Base-by-base conservation (phyloP, 2,113 vertebrate species). In the Arvicanthis niloticus region DNA sequence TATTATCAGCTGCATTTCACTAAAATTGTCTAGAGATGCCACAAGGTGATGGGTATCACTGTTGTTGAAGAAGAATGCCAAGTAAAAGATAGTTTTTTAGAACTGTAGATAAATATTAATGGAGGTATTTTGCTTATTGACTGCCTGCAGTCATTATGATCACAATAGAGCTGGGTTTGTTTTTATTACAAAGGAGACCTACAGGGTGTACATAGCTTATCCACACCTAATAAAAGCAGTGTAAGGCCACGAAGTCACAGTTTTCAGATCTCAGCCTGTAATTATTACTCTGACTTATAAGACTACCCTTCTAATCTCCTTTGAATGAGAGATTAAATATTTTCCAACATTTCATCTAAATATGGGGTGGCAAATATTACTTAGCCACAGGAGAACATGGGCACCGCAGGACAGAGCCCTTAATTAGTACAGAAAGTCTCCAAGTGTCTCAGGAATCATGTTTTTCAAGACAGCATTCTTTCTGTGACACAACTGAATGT, bases 301-400 rank as follows among this genome's bases (percentile, higher is more conserved):
- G 37, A 11, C 67, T 70, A 24, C 3, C 72, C 13, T 76, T 60
- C 86, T 91, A 68, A 42, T 89, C 34, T 2, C 19, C 34, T 58
- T 7, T 88, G 12, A 62, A 62, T 72, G 42, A 60, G 15, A 31
- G 1, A 72, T 34, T 68, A 40, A 62, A 65, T 45, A n/a, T 29
- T 58, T 96, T 93, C 29, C 0, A 87, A 21, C 56, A 77, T 89
- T 82, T 89, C 19, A 67, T 73, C 45, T 86, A 73, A 91, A 58
- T 81, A 65, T 72, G 29, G 26, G 40, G 48, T 67, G 4, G 42
- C 29, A 73, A 56, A 45, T 89, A 45, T 56, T 65, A 72, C 22
- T 77, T 82, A 76, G 29, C 16, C 40, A 72, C 13, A 78, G 31
- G 42, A 31, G 21, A 31, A 51, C 9, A n/a, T 29, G 42, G 24